Conservation (phyloP, 1,140 invertebrate species). For the Antheraea pernyi region DNA sequence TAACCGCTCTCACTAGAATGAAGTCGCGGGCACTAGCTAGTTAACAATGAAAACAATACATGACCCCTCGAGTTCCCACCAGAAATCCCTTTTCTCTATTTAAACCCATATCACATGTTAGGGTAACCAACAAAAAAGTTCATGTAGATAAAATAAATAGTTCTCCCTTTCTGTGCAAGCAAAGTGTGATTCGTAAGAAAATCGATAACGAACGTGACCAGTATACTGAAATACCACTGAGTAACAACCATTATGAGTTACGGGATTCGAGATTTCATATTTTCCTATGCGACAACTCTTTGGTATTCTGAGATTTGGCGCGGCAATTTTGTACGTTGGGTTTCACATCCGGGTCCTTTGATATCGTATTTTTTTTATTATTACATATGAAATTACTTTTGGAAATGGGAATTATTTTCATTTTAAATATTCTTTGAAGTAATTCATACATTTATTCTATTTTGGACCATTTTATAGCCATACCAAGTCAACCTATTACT, state of each 20-base stretch:
- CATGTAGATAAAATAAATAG: not conserved
- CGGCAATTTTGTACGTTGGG: not conserved
- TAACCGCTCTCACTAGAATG: no score
- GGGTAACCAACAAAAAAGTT: not conserved
- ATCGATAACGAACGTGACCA: not conserved
- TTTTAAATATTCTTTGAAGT: no score
- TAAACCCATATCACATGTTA: not conserved
- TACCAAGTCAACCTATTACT: no score
- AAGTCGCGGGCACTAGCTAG: no score
- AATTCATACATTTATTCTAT: no score
- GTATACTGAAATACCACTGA: not conserved
- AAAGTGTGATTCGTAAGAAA: slow-evolving; percentile 1
- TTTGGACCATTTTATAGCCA: no score
- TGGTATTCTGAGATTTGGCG: not conserved
- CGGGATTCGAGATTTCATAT: slow-evolving; percentile 2
- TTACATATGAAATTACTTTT: not conserved
- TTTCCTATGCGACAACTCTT: slow-evolving; percentile 1
- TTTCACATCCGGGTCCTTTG: not conserved
- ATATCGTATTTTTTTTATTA: not conserved
- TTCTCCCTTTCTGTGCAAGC: not conserved
- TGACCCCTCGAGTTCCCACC: no score
- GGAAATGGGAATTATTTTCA: not conserved
- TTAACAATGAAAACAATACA: no score
- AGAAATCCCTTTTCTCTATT: not conserved
- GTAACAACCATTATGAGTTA: slow-evolving; percentile 2